phyloP scores from a whole-genome alignment of 2,888 invertebrate species.

The Melanostoma mellinum region DNA sequence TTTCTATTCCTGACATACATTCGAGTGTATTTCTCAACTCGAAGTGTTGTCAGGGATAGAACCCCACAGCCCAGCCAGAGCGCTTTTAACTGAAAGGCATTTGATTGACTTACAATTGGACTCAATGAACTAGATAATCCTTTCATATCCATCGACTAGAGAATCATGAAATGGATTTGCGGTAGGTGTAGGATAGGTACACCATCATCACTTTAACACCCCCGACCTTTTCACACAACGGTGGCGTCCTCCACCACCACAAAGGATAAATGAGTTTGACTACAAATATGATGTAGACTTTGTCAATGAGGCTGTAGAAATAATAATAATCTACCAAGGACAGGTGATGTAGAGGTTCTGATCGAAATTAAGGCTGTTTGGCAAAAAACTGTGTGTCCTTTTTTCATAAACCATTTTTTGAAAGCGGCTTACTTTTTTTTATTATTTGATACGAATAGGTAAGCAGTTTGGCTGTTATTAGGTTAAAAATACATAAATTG shows the following conservation, averaged over 20 bases:
- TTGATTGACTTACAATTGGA: constrained; percentile 72
- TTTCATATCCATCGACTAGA: constrained; percentile 67
- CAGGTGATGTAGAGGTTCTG: constrained; percentile 58
- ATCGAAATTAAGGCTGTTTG: constrained; percentile 58
- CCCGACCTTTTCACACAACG: too few relatives aligned
- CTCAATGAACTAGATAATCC: constrained; percentile 72
- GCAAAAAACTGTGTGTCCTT: constrained; percentile 41
- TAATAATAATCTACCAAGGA: constrained; percentile 31
- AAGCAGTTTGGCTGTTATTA: background rate
- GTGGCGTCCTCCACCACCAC: background rate
- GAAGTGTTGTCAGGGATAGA: background rate
- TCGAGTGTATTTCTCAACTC: background rate
- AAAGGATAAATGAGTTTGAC: background rate
- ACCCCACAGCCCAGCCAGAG: constrained; percentile 5
- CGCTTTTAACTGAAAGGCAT: constrained; percentile 50
- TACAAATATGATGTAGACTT: background rate
- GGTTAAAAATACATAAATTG: constrained; percentile 66
- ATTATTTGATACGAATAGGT: background rate
- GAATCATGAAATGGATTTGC: constrained; percentile 68
- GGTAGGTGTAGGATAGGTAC: constrained; percentile 45
- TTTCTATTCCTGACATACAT: background rate
- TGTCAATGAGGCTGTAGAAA: constrained; percentile 20
- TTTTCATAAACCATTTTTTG: constrained; percentile 55
- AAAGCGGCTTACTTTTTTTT: constrained; percentile 16
- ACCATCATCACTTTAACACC: constrained; percentile 38